These are phyloP conservation scores for Lineus longissimus DNA, from an alignment of 1,140 invertebrate genomes.

Conservation along the genomic window DNA sequence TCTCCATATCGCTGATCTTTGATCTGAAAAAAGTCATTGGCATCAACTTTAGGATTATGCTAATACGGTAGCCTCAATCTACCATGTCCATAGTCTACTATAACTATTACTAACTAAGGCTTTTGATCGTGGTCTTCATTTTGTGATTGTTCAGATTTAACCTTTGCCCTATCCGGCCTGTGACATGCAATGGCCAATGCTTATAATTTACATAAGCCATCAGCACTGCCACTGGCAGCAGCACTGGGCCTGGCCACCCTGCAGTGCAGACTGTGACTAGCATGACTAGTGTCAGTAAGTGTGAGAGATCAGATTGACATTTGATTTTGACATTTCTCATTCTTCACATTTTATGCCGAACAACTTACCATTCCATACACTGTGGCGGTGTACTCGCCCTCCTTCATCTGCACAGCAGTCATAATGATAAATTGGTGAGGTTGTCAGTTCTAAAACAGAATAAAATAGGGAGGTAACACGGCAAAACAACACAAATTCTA, in stretches of 20 bases:
- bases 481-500: no score
- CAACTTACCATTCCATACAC: constrained; percentile 48
- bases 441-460: no score
- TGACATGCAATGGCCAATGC: not conserved
- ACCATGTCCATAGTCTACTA: not conserved
- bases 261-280: no score
- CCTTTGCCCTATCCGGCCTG: not conserved
- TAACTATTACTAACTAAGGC: no score
- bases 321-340: no score
- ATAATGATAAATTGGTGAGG: constrained; percentile 23
- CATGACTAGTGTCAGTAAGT: no score
- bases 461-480: no score
- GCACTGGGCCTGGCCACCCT: no score
- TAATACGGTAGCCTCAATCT: not conserved
- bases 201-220: not conserved
- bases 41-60: no score
- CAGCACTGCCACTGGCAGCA: no score
- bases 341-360: no score
- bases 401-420: constrained; percentile 50
- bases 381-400: constrained; percentile 51
- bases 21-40: constrained; percentile 72
- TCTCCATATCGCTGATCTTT: constrained; percentile 87
- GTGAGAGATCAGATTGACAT: no score
- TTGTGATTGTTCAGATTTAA: not conserved
- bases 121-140: not conserved